A percentile compares a stretch with the other conserved stretches of the same genome.
These are phyloP conservation scores for Hyposoter dolosus DNA, from an alignment of 2,888 invertebrate genomes.

Conservation along the genomic window DNA sequence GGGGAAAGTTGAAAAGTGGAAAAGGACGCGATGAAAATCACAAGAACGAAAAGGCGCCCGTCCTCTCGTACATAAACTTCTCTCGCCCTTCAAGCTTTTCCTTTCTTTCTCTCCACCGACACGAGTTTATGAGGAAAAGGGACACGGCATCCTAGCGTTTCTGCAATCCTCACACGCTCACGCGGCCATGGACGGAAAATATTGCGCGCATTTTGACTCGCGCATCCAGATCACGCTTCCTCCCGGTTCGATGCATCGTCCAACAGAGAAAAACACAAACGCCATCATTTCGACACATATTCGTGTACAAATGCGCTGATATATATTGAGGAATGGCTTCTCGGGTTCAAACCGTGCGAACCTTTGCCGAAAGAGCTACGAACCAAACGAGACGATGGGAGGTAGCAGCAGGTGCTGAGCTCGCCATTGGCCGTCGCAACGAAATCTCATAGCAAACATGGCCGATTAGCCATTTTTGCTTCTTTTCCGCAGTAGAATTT, in stretches of 20 bases:
- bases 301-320: not conserved
- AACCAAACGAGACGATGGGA: slow-evolving; percentile 79
- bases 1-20: slow-evolving; percentile 12
- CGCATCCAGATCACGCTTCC: slow-evolving; percentile 32
- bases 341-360: slow-evolving; percentile 44
- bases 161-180: slow-evolving; percentile 57
- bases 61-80: slow-evolving; percentile 54
- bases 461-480: slow-evolving; percentile 81
- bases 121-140: not conserved
- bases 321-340: not conserved
- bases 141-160: slow-evolving; percentile 13
- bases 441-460: slow-evolving; percentile 81
- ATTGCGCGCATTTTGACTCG: slow-evolving; percentile 45
- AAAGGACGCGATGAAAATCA: slow-evolving; percentile 44
- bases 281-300: slow-evolving; percentile 4
- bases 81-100: slow-evolving; percentile 42
- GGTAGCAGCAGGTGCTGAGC: slow-evolving; percentile 84
- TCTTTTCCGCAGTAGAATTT: slow-evolving; percentile 51
- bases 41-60: slow-evolving; percentile 55
- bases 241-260: slow-evolving; percentile 2
- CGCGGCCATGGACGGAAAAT: slow-evolving; percentile 4
- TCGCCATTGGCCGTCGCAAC: slow-evolving; percentile 82
- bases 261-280: slow-evolving; percentile 17
- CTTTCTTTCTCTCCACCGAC: slow-evolving; percentile 12
- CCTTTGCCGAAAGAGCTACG: slow-evolving; percentile 63